Evolutionary conservation across 2,797 vertebrate genomes (phyloP), one percentile per base, ranked within the genome.

Genomic region (Rhinophrynus dorsalis): DNA sequence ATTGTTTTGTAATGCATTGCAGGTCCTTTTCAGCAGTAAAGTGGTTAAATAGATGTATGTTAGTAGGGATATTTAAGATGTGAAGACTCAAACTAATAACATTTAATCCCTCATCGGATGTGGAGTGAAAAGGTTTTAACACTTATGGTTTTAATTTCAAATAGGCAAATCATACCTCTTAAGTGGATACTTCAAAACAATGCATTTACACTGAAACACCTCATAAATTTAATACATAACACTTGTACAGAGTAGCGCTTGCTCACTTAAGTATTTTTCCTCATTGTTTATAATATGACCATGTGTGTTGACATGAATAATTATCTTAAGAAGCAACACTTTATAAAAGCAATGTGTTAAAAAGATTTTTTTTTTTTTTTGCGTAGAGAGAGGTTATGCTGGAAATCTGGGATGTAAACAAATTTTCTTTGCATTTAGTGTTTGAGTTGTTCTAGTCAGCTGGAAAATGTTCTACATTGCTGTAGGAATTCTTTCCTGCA

Each of bases 141-240:
- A 80, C 79, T 83, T 80, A 81, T 82, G 76, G 84, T 85, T 88
- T 81, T 85, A 81, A 79, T 82, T 85, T 82, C 74, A 77, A 85
- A 81, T 78, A 75, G 78, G 79, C 78, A 82, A 85, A 84, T 84
- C 78, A 79, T 78, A 84, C 70, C 18, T 79, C 74, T 76, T 78
- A 88, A 83, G 73, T 77, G 86, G 86, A 88, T 86, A 84, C 87
- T 86, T 90, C 86, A 84, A 82, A 84, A 82, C 80, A 81, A 82
- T 80, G 78, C 75, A 66, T 62, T 73, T 75, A 69, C 76, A 82
- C 64, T 84, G 85, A 86, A 82, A 81, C 79, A 82, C 86, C 87
- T 89, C 85, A 79, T 89, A 88, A 88, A 87, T 79, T 82, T 78
- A 81, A 77, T 83, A 82, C 83, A 82, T 81, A 82, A 75, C 79